Conservation (phyloP, 2,888 invertebrate species). For the Erebia palarica region DNA sequence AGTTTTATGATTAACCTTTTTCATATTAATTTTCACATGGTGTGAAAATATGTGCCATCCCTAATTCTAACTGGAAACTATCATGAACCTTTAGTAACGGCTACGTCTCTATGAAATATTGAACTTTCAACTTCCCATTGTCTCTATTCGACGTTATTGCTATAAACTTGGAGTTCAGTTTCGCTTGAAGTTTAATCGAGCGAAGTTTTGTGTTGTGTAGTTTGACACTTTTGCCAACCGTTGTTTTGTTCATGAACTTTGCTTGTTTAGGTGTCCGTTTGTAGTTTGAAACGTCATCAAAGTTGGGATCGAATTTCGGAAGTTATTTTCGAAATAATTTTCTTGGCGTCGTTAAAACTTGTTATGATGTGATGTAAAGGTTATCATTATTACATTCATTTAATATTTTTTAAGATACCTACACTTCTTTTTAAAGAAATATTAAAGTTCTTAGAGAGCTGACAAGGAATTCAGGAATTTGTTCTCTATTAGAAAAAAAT, state of each 20-base stretch:
- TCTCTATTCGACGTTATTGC: constrained; percentile 5
- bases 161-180: constrained; percentile 31
- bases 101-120: constrained; percentile 63
- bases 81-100: constrained; percentile 48
- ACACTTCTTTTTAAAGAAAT: too few species aligned
- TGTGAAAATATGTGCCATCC: too few species aligned
- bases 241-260: constrained; percentile 55
- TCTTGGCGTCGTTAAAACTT: not conserved
- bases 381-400: not conserved
- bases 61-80: constrained; percentile 41
- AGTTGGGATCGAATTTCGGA: constrained; percentile 37
- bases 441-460: too few species aligned
- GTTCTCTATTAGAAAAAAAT: too few species aligned
- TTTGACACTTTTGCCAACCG: constrained; percentile 49
- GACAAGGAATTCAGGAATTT: too few species aligned
- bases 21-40: too few species aligned
- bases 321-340: constrained; percentile 33
- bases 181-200: constrained; percentile 22
- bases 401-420: too few species aligned
- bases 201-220: constrained; percentile 28
- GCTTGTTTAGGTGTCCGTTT: constrained; percentile 58
- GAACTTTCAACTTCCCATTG: constrained; percentile 42
- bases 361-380: not conserved
- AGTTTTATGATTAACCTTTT: too few species aligned
- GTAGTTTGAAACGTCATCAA: constrained; percentile 53